phyloP scores from a whole-genome alignment of 1,140 invertebrate genomes.

The Polypedilum pembai region DNA sequence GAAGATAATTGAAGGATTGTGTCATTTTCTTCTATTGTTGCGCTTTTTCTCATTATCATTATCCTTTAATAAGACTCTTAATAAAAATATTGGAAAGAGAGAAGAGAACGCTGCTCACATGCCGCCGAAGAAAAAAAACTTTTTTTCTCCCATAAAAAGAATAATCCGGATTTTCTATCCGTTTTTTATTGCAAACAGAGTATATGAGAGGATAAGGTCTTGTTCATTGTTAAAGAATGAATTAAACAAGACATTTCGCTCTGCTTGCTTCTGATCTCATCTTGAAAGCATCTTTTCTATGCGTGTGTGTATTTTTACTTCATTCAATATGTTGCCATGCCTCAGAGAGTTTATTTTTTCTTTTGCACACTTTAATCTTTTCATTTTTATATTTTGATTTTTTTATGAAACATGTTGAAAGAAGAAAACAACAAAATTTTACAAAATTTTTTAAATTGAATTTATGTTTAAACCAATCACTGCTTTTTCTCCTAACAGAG shows the following conservation, averaged over 20 bases:
- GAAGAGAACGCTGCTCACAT: not conserved
- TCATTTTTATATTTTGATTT: not conserved
- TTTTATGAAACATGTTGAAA: not conserved
- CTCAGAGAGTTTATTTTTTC: not conserved
- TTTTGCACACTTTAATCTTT: not conserved
- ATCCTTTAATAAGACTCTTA: not conserved
- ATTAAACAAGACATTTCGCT: slow-evolving; percentile 1
- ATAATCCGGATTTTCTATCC: slow-evolving; percentile 8
- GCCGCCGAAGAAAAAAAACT: not conserved
- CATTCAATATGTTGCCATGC: not conserved
- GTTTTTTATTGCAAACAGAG: not conserved
- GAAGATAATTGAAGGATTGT: slow-evolving; percentile 21
- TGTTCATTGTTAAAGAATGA: not conserved
- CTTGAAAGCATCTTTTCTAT: not conserved
- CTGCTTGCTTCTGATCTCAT: too few relatives aligned
- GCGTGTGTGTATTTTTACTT: not conserved
- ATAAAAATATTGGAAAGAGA: not conserved
- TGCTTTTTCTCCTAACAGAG: too few relatives aligned
- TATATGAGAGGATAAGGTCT: not conserved
- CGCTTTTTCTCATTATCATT: not conserved
- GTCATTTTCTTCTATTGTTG: not conserved
- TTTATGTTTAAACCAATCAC: too few relatives aligned
- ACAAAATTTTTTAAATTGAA: too few relatives aligned
- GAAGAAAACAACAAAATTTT: not conserved
- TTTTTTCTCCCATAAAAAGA: not conserved